A percentile compares a stretch with the other conserved stretches of the same genome.
phyloP scores from a whole-genome alignment of 2,797 vertebrate species.

The Platalea minor region DNA sequence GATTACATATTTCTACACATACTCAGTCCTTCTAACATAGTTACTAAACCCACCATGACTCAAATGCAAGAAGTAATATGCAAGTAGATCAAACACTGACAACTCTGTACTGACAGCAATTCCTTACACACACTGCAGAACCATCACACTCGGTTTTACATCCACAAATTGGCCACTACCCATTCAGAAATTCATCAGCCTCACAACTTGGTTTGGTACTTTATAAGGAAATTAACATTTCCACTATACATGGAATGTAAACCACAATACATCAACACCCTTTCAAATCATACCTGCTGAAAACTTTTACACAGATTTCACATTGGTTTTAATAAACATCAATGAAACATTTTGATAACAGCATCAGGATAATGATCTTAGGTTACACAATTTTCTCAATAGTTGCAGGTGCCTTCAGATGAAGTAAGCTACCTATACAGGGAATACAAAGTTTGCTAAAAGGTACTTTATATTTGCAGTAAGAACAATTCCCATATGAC shows the following conservation, averaged over 20 bases:
- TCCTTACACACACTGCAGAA: not conserved
- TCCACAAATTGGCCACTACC: not conserved
- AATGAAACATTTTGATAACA: not conserved
- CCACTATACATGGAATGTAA: not conserved
- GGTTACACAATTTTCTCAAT: not conserved
- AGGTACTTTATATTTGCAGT: not conserved
- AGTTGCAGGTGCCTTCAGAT: not conserved
- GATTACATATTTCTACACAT: not conserved
- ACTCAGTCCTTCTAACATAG: not conserved
- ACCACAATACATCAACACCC: not conserved
- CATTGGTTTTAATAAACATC: not conserved
- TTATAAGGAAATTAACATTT: not conserved
- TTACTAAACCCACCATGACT: not conserved
- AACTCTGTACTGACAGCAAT: not conserved
- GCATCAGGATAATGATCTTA: not conserved
- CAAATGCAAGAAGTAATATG: not conserved
- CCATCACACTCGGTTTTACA: not conserved
- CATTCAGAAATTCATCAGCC: not conserved
- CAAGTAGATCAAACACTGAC: not conserved
- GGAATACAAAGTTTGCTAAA: not conserved
- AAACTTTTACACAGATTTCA: not conserved
- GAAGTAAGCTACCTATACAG: not conserved
- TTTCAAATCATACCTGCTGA: not conserved
- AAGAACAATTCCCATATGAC: not conserved
- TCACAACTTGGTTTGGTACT: not conserved